Evolutionary conservation across 1,140 invertebrate genomes (phyloP).

Genomic region (Anoplolepis gracilipes): DNA sequence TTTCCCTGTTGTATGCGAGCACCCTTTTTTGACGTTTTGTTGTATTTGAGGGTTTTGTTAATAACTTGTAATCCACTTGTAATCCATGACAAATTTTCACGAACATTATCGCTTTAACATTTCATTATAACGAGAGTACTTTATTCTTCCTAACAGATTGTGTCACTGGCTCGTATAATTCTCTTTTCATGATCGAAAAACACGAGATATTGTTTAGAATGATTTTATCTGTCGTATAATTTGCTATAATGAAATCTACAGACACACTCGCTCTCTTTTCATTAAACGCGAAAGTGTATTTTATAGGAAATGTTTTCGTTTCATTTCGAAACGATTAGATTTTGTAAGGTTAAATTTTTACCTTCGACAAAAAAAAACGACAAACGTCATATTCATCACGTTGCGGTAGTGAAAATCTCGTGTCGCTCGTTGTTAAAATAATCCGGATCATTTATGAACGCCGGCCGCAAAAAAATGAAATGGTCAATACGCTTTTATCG

Average conservation of each 20-base stretch:
- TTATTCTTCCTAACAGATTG: constrained; percentile 42
- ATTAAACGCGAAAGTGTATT: neutral
- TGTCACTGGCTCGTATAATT: constrained; percentile 52
- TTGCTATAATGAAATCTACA: constrained; percentile 21
- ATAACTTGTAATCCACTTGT: constrained; percentile 62
- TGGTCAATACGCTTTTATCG: constrained; percentile 66
- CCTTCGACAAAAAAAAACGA: neutral
- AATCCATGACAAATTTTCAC: constrained; percentile 55
- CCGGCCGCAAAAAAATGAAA: constrained; percentile 59
- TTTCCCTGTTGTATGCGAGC: constrained; percentile 21
- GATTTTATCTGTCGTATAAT: constrained; percentile 5
- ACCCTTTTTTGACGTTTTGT: constrained; percentile 54
- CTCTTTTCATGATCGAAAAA: constrained; percentile 50
- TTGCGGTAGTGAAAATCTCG: neutral
- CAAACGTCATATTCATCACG: neutral
- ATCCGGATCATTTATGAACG: constrained; percentile 27
- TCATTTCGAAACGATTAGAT: neutral
- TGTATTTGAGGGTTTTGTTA: constrained; percentile 47
- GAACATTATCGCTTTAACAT: constrained; percentile 66
- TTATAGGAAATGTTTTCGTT: neutral
- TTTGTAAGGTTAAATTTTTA: neutral
- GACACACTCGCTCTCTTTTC: neutral
- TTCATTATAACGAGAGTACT: constrained; percentile 59
- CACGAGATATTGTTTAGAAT: constrained; percentile 35
- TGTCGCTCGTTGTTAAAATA: constrained; percentile 16